Evolutionary conservation across 2,797 vertebrate genomes (phyloP), one percentile per base, ranked within the genome.

Genomic region (Myotis findleyi): DNA sequence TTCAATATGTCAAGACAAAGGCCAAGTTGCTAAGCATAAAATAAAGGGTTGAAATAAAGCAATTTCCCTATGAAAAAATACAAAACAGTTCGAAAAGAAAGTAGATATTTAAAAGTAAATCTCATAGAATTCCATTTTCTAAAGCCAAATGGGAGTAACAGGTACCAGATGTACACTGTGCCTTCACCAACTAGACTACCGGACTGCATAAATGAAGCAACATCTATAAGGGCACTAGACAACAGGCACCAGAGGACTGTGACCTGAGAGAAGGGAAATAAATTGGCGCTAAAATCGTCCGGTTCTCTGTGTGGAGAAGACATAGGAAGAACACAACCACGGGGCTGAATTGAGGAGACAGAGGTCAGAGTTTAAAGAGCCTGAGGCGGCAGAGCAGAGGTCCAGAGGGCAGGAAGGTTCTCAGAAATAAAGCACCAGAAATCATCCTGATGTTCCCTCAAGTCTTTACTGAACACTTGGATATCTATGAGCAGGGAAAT

Each of bases 231-330:
- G 51, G 51, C 18, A 18, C 6, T 17, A 36, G 30, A 41, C 17
- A 2, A 20, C 3, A 53, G 13, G 36, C 7, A 1, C 0, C 0
- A 9, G 49, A 36, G 38, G 14, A 12, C 10, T 2, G 16, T 7
- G 36, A 12, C 44, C 41, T 27, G 2, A 38, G 23, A 44, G 20
- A 21, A 1, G 13, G 62, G 57, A 66, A 33, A 4, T 1, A 38
- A 76, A 21, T 8, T 2, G 36, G 76, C 4, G 2, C 23, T 4
- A 7, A 6, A 1, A 17, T 20, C 7, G 33, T 14, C 11, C 51
- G 6, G n/a, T 21, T 44, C 33, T 44, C 38, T 55, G 75, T 3
- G 33, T 27, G 57, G 23, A 64, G 21, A 41, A 14, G 49, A 59
- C 64, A 44, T 12, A 3, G 7, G 33, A 38, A 41, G 27, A 21